These are phyloP conservation scores for Dipodomys ordii DNA, from an alignment of 2,113 vertebrate genomes.

Conservation along the genomic window DNA sequence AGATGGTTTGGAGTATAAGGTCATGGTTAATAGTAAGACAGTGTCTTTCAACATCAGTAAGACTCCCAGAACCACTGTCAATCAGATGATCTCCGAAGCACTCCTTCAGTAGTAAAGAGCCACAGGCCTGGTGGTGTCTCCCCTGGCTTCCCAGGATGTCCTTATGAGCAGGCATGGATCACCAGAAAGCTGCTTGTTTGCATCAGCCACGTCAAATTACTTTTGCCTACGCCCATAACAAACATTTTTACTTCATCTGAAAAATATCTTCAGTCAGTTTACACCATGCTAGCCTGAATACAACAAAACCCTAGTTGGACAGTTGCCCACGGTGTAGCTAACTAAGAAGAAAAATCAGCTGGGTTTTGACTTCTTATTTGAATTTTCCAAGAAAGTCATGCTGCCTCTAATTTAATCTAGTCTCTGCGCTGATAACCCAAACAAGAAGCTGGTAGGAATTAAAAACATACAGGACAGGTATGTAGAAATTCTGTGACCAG, in stretches of 20 bases:
- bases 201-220: background rate
- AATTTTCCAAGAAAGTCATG: conserved; percentile 36
- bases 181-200: background rate
- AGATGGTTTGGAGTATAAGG: background rate
- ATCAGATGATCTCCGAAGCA: background rate
- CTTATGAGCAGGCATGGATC: background rate
- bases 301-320: conserved; percentile 14
- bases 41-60: background rate
- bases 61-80: background rate
- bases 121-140: background rate
- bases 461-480: background rate
- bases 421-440: conserved; percentile 43
- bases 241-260: background rate
- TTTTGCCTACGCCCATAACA: background rate
- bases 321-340: conserved; percentile 65
- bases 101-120: background rate
- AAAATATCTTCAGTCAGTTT: conserved; percentile 6
- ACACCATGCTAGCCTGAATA: background rate
- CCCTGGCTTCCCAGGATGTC: background rate
- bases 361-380: conserved; percentile 78
- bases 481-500: background rate
- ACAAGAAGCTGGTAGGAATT: background rate
- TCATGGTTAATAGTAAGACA: background rate
- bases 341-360: conserved; percentile 74
- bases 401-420: background rate